These are phyloP conservation scores for Pachycephala philippinensis DNA, from an alignment of 2,113 vertebrate genomes.

Conservation along the genomic window DNA sequence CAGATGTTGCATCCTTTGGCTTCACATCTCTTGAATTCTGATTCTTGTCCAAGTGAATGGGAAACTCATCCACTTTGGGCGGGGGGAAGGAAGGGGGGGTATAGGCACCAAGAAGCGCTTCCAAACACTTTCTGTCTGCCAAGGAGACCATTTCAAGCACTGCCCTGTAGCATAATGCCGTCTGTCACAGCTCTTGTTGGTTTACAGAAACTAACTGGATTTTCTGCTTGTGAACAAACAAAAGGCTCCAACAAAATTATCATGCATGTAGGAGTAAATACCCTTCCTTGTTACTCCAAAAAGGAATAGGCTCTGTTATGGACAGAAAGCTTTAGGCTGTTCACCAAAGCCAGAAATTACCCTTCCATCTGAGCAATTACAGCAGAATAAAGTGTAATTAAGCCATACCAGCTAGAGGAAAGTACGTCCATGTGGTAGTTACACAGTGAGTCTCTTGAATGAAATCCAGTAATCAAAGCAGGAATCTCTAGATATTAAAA, in stretches of 20 bases:
- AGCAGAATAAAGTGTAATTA: neutral
- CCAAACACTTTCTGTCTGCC: slow-evolving; percentile 15
- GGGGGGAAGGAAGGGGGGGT: neutral
- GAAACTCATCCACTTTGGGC: slow-evolving; percentile 23
- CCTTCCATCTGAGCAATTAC: neutral
- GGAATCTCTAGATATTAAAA: neutral
- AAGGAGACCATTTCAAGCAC: slow-evolving; percentile 22
- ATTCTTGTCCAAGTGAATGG: slow-evolving; percentile 23
- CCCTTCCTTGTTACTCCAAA: neutral
- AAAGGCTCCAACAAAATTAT: neutral
- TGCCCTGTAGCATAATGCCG: neutral
- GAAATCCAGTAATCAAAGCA: neutral
- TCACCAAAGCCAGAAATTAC: neutral
- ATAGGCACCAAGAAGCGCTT: neutral
- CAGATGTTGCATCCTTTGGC: slow-evolving; percentile 31
- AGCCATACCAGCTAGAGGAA: neutral
- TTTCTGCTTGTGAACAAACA: neutral
- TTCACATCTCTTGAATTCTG: slow-evolving; percentile 5
- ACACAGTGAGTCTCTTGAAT: neutral
- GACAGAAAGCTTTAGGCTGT: neutral
- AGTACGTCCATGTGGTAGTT: neutral
- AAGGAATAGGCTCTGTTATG: neutral
- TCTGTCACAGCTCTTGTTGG: slow-evolving; percentile 7
- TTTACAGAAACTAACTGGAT: neutral
- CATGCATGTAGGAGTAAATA: neutral